These are phyloP conservation scores for Diorhabda sublineata DNA, from an alignment of 1,140 invertebrate genomes.

Conservation along the genomic window DNA sequence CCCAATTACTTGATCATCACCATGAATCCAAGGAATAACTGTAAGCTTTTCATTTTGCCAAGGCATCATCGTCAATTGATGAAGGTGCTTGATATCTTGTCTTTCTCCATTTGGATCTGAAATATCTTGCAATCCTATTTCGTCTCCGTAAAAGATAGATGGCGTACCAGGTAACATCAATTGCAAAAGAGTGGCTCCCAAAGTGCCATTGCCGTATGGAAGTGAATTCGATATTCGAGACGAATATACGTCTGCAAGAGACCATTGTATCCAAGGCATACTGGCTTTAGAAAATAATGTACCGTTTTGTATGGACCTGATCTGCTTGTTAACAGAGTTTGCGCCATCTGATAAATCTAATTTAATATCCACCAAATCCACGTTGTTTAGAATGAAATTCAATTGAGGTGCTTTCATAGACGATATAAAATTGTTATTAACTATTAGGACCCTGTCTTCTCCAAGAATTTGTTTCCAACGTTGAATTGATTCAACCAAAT, in stretches of 20 bases:
- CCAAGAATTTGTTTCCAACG: conserved; percentile 65
- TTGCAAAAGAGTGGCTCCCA: conserved; percentile 62
- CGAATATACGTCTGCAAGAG: conserved; percentile 58
- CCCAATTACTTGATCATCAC: conserved; percentile 43
- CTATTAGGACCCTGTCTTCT: conserved; percentile 60
- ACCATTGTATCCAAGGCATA: conserved; percentile 75
- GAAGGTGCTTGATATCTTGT: conserved; percentile 57
- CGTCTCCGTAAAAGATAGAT: conserved; percentile 78
- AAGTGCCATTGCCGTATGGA: conserved; percentile 55
- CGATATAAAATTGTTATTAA: conserved; percentile 56
- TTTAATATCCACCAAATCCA: conserved; percentile 68
- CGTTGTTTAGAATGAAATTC: conserved; percentile 56
- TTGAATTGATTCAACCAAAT: conserved; percentile 51
- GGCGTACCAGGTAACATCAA: conserved; percentile 75
- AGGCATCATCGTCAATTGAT: conserved; percentile 64
- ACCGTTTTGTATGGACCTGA: conserved; percentile 54
- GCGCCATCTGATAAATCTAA: conserved; percentile 59
- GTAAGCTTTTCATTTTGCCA: conserved; percentile 48
- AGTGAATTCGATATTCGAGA: conserved; percentile 55
- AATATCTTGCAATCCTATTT: conserved; percentile 57
- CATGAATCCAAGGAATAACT: conserved; percentile 58
- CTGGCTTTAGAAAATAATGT: conserved; percentile 56
- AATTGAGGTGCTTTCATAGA: conserved; percentile 45
- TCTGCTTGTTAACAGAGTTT: conserved; percentile 53
- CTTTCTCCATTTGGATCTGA: conserved; percentile 54